Evolutionary conservation across 1,140 invertebrate species (phyloP).

Genomic region (Macrobrachium nipponense): DNA sequence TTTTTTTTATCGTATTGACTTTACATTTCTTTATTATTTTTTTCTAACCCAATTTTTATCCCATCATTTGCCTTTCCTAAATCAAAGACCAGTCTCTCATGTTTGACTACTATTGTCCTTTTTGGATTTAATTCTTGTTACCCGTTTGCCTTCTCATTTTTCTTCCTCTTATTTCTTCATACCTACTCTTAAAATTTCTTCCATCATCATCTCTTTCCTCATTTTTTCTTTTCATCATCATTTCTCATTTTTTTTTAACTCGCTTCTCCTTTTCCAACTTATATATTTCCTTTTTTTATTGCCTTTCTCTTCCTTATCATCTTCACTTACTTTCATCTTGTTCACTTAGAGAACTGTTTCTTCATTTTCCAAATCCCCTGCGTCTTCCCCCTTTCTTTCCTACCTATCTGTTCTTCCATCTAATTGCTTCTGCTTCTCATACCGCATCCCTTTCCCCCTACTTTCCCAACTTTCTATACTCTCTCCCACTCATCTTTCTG

Average conservation of each 20-base stretch:
- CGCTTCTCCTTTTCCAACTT: neutral
- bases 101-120: neutral
- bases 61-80: neutral
- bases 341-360: neutral
- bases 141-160: neutral
- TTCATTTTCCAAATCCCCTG: neutral
- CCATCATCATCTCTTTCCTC: neutral
- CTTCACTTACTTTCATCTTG: neutral
- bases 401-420: neutral
- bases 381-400: neutral
- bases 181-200: neutral
- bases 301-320: neutral
- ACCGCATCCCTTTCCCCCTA: neutral
- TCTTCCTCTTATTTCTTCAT: neutral
- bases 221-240: neutral
- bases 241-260: neutral
- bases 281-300: neutral
- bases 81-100: neutral
- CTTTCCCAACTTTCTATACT: neutral
- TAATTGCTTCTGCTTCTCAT: neutral
- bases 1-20: neutral
- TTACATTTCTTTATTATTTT: neutral
- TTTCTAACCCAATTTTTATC: neutral
- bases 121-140: neutral
- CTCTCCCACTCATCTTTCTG: constrained; percentile 1